Evolutionary conservation across 92 coral and sea anemone genomes (phyloP), one percentile per base, ranked within the genome.

Genomic region (Montipora capitata): DNA sequence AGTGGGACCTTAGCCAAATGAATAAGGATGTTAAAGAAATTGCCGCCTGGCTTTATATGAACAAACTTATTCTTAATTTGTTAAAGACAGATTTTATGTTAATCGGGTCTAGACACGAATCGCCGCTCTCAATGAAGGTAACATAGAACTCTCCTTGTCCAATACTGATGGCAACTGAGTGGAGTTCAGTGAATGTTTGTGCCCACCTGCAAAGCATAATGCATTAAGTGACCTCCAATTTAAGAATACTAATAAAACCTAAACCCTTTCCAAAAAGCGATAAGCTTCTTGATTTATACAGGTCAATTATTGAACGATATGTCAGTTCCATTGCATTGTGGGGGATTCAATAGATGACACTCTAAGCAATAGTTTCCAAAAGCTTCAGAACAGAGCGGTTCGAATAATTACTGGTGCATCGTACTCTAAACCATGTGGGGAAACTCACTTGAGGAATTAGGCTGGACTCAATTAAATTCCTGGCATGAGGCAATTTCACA

Each of bases 331-430:
- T 74, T 74, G 78, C 45, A 74, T 74, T n/a, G 63, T 74, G 63
- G 2, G 78, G 56, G 77, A 72, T 72, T 72, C 77, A 72, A 72
- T 72, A 43, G 77, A 35, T 72, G 77, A 72, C 78, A 73, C 38
- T 73, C 44, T 15, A 72, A 40, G 76, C 80, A 76, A 51, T n/a
- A 76, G 67, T 76, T 66, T 76, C 68, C 81, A 76, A 76, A 49
- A 41, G 68, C 68, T 76, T 52, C 81, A 56, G 51, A 76, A 76
- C 68, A 52, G 81, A 40, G 81, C 66, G 81, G 40, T 42, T 17
- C 67, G 67, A 4, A 76, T 54, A 51, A 58, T 15, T 10, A 10
- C 56, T 20, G 27, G 27, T 49, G 56, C 56, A 5, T 10, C 56
- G 56, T 49, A 49, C 56, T 49, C 56, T 49, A 49, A 49, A 49